These are phyloP conservation scores for Toxotes lorentzi DNA, from an alignment of 2,797 vertebrate species.

Conservation along the genomic window DNA sequence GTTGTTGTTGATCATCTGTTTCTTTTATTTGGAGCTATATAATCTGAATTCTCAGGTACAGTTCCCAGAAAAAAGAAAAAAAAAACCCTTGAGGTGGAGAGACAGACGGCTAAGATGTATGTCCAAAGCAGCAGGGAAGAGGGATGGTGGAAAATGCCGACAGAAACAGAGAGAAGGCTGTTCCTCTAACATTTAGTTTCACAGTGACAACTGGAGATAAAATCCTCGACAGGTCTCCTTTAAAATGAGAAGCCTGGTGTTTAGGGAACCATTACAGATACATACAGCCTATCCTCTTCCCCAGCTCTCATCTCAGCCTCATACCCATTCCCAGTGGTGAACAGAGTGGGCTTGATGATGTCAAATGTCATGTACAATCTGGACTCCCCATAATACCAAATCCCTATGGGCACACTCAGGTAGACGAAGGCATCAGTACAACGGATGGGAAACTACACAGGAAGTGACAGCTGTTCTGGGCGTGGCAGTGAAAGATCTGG, in stretches of 20 bases:
- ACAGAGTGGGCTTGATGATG: constrained; percentile 51
- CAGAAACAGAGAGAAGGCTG: constrained; percentile 16
- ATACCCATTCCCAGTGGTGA: constrained; percentile 31
- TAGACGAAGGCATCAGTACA: constrained; percentile 39
- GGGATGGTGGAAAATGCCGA: constrained; percentile 33
- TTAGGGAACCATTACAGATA: constrained; percentile 63
- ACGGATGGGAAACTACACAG: constrained; percentile 14
- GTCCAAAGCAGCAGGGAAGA: constrained; percentile 32
- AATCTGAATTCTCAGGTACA: constrained; percentile 31
- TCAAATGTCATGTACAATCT: constrained; percentile 56
- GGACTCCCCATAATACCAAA: constrained; percentile 54
- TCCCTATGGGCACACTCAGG: constrained; percentile 33
- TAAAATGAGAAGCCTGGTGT: constrained; percentile 47
- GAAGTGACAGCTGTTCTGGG: constrained; percentile 51
- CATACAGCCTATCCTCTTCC: constrained; percentile 16
- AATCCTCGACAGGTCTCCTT: constrained; percentile 51
- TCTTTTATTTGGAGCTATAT: constrained; percentile 18
- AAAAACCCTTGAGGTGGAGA: constrained; percentile 3
- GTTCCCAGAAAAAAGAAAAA: constrained; percentile 15
- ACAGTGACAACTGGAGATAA: constrained; percentile 51
- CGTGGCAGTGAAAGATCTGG: neutral
- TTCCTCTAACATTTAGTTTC: constrained; percentile 58
- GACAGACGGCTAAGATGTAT: constrained; percentile 29
- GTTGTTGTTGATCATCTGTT: constrained; percentile 30
- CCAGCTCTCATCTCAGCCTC: constrained; percentile 42